Evolutionary conservation across 1,140 invertebrate species (phyloP).

Genomic region (Mya arenaria): DNA sequence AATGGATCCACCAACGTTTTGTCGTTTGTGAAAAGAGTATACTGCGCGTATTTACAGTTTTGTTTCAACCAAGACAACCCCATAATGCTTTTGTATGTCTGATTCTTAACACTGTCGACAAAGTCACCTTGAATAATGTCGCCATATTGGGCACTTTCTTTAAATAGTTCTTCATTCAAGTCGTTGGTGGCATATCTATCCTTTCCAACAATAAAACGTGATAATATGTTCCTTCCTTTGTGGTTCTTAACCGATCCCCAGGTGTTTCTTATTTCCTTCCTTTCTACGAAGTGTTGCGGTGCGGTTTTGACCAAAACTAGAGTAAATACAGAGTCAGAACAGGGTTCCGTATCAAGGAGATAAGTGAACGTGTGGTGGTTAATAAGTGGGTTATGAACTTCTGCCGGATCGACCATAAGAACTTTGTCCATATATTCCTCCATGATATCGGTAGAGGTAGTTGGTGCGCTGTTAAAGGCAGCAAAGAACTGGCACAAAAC

Average conservation of each 20-base stretch:
- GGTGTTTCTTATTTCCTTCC: conserved; percentile 1
- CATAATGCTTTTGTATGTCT: conserved; percentile 93
- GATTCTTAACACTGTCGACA: conserved; percentile 89
- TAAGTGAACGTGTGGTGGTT: conserved; percentile 10
- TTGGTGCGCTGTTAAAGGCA: too few relatives aligned
- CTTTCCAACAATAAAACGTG: conserved; percentile 6
- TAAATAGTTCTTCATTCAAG: background rate
- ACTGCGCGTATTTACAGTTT: conserved; percentile 84
- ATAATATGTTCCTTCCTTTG: conserved; percentile 1
- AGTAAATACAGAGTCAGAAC: background rate
- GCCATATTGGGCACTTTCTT: conserved; percentile 76
- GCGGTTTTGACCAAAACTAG: background rate
- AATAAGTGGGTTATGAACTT: background rate
- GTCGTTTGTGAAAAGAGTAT: conserved; percentile 82
- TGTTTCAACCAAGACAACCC: conserved; percentile 89
- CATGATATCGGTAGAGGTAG: background rate
- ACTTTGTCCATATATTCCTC: background rate
- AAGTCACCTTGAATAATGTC: conserved; percentile 91
- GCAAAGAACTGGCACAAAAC: too few relatives aligned
- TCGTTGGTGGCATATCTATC: background rate
- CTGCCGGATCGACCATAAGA: too few relatives aligned
- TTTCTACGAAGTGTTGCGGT: background rate
- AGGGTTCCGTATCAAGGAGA: background rate
- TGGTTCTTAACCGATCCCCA: conserved; percentile 17
- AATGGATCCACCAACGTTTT: conserved; percentile 81